Evolutionary conservation across 2,888 invertebrate species (phyloP), one percentile per base, ranked within the genome.

Genomic region (Ichneumon xanthorius): DNA sequence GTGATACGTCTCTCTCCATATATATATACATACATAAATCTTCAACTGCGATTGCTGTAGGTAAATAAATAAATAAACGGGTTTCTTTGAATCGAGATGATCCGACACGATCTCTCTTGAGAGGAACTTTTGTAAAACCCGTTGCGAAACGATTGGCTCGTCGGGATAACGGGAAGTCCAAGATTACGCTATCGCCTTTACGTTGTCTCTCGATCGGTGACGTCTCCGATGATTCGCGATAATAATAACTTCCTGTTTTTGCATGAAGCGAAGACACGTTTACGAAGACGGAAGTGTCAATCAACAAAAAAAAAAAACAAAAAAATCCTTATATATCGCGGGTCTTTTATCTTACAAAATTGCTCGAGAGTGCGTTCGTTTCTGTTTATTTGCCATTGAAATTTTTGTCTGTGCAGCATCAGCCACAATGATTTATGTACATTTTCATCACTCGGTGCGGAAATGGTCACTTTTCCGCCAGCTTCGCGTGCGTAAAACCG

Each of bases 61-160:
- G 33, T 50, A 61, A 40, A n/a, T 30, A 78, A 45, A 75, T 71
- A 40, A 61, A 61, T 71, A 79, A 83, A 83, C 83, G 40, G 83
- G 75, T 65, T 80, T 83, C 61, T 65, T 19, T 50, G 50, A 4
- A 26, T 45, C 48, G 45, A 33, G 26, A 50, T 63, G 11, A 71
- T 63, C 40, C 14, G 76, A 45, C 71, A 33, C 82, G 76, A 82
- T 82, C 63, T 83, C 70, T 80, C 75, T 63, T 22, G 55, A 37
- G 63, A 70, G 70, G 75, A 79, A 75, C 75, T 83, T 71, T 80
- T 16, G 26, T 22, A 76, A 65, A 80, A 71, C 71, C n/a, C 11
- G 58, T 22, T 58, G 58, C 26, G 14, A 58, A 22, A 2, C 22
- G 22, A 22, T 22, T 22, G 22, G 2, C 53, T 53, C 6, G 53